A percentile compares a stretch with the other conserved stretches of the same genome.
Evolutionary conservation across 1,140 invertebrate species (phyloP).

Genomic region (Drosophila pectinifera): DNA sequence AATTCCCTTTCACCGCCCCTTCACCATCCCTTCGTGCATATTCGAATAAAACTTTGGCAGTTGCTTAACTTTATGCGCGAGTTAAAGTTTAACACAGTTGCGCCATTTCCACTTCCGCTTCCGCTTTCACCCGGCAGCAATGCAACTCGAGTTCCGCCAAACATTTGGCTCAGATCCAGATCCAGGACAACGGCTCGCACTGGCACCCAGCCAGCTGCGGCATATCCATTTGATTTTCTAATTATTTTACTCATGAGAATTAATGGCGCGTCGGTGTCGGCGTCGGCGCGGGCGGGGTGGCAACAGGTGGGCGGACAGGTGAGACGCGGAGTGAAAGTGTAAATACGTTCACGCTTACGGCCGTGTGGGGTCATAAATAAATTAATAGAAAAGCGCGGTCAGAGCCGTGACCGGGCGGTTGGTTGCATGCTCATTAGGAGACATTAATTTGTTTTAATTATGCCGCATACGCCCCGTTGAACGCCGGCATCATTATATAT

Average conservation of each 20-base stretch:
- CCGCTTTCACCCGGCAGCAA: slow-evolving; percentile 20
- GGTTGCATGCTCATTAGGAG: slow-evolving; percentile 52
- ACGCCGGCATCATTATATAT: slow-evolving; percentile 50
- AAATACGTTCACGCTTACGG: slow-evolving; percentile 21
- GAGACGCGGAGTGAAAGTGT: slow-evolving; percentile 3
- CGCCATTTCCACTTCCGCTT: slow-evolving; percentile 58
- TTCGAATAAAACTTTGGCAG: slow-evolving; percentile 14
- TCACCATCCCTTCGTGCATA: slow-evolving; percentile 8
- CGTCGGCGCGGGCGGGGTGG: slow-evolving; percentile 23
- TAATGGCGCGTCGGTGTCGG: slow-evolving; percentile 58
- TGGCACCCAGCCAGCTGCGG: slow-evolving; percentile 5
- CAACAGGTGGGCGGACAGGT: slow-evolving; percentile 59
- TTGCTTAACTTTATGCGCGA: slow-evolving; percentile 37
- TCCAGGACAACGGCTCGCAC: too few species aligned
- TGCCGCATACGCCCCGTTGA: slow-evolving; percentile 36
- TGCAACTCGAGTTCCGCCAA: slow-evolving; percentile 14
- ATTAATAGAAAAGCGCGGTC: slow-evolving; percentile 41
- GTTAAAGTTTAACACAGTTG: slow-evolving; percentile 52
- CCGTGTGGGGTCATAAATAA: slow-evolving; percentile 55
- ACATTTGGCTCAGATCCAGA: slow-evolving; percentile 11
- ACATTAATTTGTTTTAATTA: slow-evolving; percentile 67
- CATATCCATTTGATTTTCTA: slow-evolving; percentile 75
- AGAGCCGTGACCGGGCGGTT: neutral
- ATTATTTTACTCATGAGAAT: slow-evolving; percentile 81
- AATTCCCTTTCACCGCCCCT: slow-evolving; percentile 13